Percentiles rank a stretch among this genome's conserved stretches.
phyloP scores from a whole-genome alignment of 2,888 invertebrate genomes.

The Aporophyla nigra region DNA sequence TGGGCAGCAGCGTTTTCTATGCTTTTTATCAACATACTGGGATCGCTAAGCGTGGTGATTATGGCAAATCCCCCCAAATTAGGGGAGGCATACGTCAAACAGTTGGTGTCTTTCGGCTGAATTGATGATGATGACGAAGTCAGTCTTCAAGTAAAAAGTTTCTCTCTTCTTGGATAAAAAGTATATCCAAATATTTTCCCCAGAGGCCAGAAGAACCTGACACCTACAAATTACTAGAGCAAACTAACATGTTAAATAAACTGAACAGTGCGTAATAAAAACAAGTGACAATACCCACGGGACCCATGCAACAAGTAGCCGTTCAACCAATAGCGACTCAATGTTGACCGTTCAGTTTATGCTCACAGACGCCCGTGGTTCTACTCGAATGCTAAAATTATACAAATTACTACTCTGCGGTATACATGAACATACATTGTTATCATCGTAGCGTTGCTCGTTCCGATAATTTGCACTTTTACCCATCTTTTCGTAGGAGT shows the following conservation, averaged over 20 bases:
- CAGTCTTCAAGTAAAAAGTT: not conserved
- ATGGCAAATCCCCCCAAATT: no score
- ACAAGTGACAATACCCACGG: constrained; percentile 43
- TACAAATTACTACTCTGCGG: constrained; percentile 82
- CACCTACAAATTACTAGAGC: constrained; percentile 32
- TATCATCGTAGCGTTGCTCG: constrained; percentile 72
- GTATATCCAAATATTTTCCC: not conserved
- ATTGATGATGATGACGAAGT: not conserved
- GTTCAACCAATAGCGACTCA: constrained; percentile 40
- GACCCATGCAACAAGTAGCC: constrained; percentile 64
- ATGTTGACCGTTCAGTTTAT: constrained; percentile 46
- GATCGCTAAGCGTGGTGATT: no score
- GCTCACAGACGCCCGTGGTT: constrained; percentile 57
- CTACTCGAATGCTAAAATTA: constrained; percentile 82
- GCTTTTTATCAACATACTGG: no score
- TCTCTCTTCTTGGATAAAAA: not conserved
- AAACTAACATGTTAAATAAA: constrained; percentile 51
- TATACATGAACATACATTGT: constrained; percentile 75
- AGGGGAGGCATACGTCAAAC: no score
- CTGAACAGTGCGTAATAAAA: constrained; percentile 53
- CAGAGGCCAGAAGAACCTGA: not conserved
- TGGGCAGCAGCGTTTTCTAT: no score
- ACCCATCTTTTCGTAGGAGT: constrained; percentile 83
- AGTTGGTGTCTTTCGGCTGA: no score
- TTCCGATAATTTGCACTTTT: constrained; percentile 84